Conservation (phyloP, 1,140 invertebrate species). For the Neocloeon triangulifer region DNA sequence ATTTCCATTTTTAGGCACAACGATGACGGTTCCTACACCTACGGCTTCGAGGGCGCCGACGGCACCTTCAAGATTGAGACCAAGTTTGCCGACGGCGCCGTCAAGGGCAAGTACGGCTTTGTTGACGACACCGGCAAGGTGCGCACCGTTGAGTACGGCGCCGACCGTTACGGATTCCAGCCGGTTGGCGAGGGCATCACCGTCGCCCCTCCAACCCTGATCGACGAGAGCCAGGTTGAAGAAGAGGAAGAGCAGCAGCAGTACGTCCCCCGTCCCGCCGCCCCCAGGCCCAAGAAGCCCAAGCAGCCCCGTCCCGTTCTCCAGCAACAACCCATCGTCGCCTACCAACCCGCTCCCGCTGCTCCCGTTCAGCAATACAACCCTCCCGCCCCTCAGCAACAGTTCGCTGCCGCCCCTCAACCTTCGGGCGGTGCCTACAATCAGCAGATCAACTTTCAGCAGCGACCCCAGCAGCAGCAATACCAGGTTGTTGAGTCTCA, state of each 20-base stretch:
- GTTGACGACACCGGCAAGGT: conserved; percentile 60
- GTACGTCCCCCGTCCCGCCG: background rate
- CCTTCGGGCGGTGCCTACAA: conserved; percentile 4
- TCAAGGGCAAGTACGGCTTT: conserved; percentile 70
- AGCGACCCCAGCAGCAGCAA: conserved; percentile 13
- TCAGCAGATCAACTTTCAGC: conserved; percentile 2
- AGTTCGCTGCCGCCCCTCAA: conserved; percentile 8
- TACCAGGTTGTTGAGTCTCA: no score
- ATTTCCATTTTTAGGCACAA: conserved; percentile 42
- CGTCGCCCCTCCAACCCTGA: conserved; percentile 52
- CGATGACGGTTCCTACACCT: conserved; percentile 68
- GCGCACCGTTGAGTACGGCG: conserved; percentile 67
- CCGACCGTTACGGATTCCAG: conserved; percentile 67
- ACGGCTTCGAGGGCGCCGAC: conserved; percentile 63
- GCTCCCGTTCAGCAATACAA: conserved; percentile 7
- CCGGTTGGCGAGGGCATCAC: conserved; percentile 67
- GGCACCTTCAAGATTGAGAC: conserved; percentile 73
- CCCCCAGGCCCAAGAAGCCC: no score
- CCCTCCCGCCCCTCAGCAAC: conserved; percentile 11
- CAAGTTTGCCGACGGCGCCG: conserved; percentile 49
- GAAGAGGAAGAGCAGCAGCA: conserved; percentile 2
- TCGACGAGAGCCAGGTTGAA: conserved; percentile 29
- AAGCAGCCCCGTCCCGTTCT: conserved; percentile 20
- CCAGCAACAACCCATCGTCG: conserved; percentile 19
- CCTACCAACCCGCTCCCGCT: conserved; percentile 12